phyloP scores from a whole-genome alignment of 2,113 vertebrate genomes.

The Catharus fuscescens region DNA sequence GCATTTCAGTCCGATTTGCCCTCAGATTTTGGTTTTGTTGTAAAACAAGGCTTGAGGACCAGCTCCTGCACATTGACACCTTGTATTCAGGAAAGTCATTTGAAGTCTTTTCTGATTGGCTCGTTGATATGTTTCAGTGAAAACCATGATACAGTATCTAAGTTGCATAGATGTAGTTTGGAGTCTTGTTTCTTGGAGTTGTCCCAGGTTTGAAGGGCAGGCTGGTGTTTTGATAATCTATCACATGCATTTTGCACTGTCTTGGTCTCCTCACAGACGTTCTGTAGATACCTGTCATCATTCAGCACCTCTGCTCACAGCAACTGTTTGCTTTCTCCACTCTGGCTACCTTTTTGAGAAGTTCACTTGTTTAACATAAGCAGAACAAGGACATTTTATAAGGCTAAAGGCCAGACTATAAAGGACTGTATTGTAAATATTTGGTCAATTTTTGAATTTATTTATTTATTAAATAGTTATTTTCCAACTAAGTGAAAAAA shows the following conservation, averaged over 20 bases:
- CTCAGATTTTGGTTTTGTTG: not conserved
- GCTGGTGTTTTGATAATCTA: not conserved
- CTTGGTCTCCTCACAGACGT: not conserved
- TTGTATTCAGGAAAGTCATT: not conserved
- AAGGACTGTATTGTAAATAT: not conserved
- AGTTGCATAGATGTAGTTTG: not conserved
- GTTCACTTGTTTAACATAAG: not conserved
- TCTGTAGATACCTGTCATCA: not conserved
- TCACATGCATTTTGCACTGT: not conserved
- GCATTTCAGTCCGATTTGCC: not conserved
- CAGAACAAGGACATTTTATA: not conserved
- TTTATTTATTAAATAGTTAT: not conserved
- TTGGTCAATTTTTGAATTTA: not conserved
- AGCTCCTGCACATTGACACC: not conserved
- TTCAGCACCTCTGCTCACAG: slow-evolving; percentile 5
- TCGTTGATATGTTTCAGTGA: not conserved
- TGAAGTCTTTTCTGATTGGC: not conserved
- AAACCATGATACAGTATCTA: not conserved
- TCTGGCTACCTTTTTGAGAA: not conserved
- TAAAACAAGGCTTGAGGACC: not conserved
- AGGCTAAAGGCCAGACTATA: not conserved
- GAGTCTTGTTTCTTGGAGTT: not conserved
- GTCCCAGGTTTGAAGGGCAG: not conserved
- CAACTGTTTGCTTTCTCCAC: not conserved
- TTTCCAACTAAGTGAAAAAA: not conserved